Evolutionary conservation across 2,888 invertebrate species (phyloP), one percentile per base, ranked within the genome.

Genomic region (Cataglyphis altisquamis): DNA sequence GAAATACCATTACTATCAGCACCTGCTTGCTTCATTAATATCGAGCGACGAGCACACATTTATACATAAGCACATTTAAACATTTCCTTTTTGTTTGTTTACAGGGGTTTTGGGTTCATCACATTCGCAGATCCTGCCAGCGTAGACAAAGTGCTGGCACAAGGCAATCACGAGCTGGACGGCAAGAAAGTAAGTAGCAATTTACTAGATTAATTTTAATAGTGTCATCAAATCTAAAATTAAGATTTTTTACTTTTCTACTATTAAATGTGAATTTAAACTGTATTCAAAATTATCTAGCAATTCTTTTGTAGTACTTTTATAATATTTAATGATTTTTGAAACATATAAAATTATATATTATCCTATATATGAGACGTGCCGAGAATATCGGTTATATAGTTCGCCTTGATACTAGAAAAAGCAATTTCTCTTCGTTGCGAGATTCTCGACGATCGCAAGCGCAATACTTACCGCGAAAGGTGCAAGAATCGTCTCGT

Each of bases 31-130:
- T 72, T 72, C 60, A 72, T 80, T 80, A 72, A 60, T 48, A 60
- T 80, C 45, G 60, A 60, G 39, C 45, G 12, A 52, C 78, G 18
- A 18, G 72, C 36, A 45, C 10, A 60, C 52, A 72, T 36, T 62
- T 45, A 60, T 45, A 60, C 48, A 32, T 32, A 6, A 32, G 32
- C 32, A 32, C 32, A 36, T 36, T 36, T 36, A 62, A 80, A 62
- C 45, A 72, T 80, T 32, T 45, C 45, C 45, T 45, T 80, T 62
- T 62, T 10, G 55, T 77, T 80, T 62, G 60, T 80, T 80, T 97
- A 89, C 97, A 99, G 99, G 97, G 99, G 99, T 95, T 99, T 99
- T 95, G 99, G 99, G 95, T 99, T 99, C 97, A 99, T 99, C 96
- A 99, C 99, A 95, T 99, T 99, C 96, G 98, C 98, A 96, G 99